Evolutionary conservation across 2,797 vertebrate species (phyloP).

Genomic region (Acestrorhynchus altus): DNA sequence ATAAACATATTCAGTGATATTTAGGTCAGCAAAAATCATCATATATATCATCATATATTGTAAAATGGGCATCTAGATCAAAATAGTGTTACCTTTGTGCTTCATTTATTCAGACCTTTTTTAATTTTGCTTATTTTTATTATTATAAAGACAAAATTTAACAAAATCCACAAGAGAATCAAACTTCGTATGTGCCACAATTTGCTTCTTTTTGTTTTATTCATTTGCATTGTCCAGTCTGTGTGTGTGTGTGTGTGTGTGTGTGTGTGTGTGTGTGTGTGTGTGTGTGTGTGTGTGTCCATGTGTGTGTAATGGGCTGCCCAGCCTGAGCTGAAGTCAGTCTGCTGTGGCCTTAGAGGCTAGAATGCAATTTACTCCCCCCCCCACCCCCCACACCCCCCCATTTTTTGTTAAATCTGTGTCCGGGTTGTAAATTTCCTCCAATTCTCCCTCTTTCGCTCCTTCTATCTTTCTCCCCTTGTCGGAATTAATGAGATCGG

Average conservation of each 20-base stretch:
- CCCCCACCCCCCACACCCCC: not conserved
- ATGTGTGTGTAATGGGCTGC: conserved; percentile 48
- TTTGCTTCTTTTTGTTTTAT: not conserved
- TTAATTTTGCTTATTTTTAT: not conserved
- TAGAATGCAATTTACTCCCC: conserved; percentile 87
- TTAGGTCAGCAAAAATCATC: too few relatives aligned
- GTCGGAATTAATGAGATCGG: conserved; percentile 99
- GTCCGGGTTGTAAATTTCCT: conserved; percentile 99
- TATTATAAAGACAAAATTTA: not conserved
- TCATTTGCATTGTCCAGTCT: conserved; percentile 3
- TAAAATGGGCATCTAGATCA: too few relatives aligned
- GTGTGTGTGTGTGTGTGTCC: not conserved
- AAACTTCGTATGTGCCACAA: not conserved
- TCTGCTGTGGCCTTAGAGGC: conserved; percentile 63
- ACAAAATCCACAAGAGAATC: not conserved
- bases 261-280: not conserved
- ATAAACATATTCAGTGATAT: too few relatives aligned
- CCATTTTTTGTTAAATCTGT: conserved; percentile 79
- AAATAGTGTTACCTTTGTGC: too few relatives aligned
- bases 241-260: not conserved
- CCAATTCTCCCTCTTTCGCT: conserved; percentile 86
- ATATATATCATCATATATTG: too few relatives aligned
- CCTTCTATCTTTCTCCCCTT: conserved; percentile 93
- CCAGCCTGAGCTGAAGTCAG: conserved; percentile 53
- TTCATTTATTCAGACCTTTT: too few relatives aligned